A percentile compares a stretch with the other conserved stretches of the same genome.
Conservation (phyloP, 2,888 invertebrate species). For the Melinaea menophilus region DNA sequence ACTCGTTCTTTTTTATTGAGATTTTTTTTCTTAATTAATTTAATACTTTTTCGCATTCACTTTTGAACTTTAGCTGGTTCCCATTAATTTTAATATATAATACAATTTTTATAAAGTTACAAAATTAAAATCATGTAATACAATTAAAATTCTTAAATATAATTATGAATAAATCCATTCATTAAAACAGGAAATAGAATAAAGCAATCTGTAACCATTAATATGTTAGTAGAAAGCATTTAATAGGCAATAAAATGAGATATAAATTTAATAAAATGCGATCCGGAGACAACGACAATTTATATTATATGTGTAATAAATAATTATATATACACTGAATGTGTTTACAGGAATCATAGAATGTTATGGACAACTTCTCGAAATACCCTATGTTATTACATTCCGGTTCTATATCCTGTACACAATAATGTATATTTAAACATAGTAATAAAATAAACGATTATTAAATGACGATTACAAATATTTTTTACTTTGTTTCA, state of each 20-base stretch:
- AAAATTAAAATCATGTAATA: no score
- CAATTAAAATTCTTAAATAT: no score
- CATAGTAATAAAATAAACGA: no score
- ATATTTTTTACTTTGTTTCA: no score
- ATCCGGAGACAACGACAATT: not conserved
- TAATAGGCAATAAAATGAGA: constrained; percentile 12
- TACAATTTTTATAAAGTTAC: no score
- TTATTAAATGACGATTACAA: no score
- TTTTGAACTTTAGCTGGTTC: no score
- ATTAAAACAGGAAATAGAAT: not conserved
- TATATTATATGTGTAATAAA: not conserved
- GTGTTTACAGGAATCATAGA: constrained; percentile 19
- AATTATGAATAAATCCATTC: not conserved
- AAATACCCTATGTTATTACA: constrained; percentile 14
- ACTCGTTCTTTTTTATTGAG: no score
- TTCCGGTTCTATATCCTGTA: not conserved
- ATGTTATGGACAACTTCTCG: constrained; percentile 15
- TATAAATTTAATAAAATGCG: constrained; percentile 2
- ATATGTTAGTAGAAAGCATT: constrained; percentile 2
- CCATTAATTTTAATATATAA: no score
- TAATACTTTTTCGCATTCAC: no score
- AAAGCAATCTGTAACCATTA: constrained; percentile 6
- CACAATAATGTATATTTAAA: no score
- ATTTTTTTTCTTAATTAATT: no score
- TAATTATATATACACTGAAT: constrained; percentile 12